These are phyloP conservation scores for Siniperca scherzeri DNA, from an alignment of 2,797 vertebrate genomes.

Conservation along the genomic window DNA sequence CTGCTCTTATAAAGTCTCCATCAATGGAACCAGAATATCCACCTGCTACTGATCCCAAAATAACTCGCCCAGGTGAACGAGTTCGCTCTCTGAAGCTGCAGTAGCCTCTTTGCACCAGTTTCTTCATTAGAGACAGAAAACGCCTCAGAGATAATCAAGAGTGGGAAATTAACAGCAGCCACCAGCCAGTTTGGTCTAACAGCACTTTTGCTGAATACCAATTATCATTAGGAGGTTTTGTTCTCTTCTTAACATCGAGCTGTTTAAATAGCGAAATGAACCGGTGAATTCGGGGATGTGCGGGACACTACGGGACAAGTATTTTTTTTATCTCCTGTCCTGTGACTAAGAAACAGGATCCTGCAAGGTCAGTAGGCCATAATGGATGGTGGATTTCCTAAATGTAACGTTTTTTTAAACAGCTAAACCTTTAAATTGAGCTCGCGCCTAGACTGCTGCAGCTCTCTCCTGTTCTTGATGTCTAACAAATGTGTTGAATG, in stretches of 20 bases:
- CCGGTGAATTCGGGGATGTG: neutral
- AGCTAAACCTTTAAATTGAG: neutral
- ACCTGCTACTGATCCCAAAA: slow-evolving; percentile 71
- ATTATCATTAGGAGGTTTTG: slow-evolving; percentile 12
- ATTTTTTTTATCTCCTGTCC: neutral
- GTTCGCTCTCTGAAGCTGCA: slow-evolving; percentile 59
- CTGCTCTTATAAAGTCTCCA: slow-evolving; percentile 60
- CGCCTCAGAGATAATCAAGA: slow-evolving; percentile 45
- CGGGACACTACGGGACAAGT: neutral
- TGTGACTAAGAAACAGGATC: neutral
- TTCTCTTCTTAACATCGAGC: neutral
- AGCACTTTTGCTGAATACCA: slow-evolving; percentile 11
- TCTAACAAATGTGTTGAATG: too few species aligned
- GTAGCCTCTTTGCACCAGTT: slow-evolving; percentile 38
- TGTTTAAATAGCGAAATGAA: neutral
- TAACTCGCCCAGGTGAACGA: slow-evolving; percentile 61
- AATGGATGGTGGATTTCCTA: neutral
- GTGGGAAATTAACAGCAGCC: slow-evolving; percentile 37
- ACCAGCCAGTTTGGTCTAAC: slow-evolving; percentile 15
- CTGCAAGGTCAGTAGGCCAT: neutral
- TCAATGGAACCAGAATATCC: slow-evolving; percentile 73
- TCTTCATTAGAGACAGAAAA: slow-evolving; percentile 54
- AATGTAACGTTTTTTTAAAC: neutral
- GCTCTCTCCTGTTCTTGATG: too few species aligned
- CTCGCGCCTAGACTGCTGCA: too few species aligned